phyloP scores from a whole-genome alignment of 2,113 vertebrate genomes.

The Laticauda laticaudata region DNA sequence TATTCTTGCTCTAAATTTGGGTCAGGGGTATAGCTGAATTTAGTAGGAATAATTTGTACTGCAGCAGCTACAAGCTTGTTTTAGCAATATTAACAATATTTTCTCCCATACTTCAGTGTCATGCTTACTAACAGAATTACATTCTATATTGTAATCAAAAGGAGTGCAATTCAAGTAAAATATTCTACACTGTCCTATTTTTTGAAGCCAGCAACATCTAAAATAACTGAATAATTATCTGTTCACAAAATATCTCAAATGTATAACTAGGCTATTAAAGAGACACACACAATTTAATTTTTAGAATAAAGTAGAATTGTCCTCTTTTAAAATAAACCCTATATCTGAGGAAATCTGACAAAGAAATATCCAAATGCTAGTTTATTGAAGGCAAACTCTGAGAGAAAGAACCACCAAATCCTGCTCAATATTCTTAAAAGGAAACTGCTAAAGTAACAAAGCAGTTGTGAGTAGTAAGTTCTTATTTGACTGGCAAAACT shows the following conservation, averaged over 20 bases:
- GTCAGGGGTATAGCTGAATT: conserved; percentile 20
- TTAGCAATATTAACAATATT: background rate
- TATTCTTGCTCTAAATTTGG: conserved; percentile 26
- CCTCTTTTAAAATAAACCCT: conserved; percentile 1
- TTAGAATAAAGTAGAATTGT: background rate
- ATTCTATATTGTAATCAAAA: conserved; percentile 29
- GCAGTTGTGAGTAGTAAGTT: background rate
- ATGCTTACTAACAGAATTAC: background rate
- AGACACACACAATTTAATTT: conserved; percentile 6
- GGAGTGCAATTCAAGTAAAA: conserved; percentile 33
- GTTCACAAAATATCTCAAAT: background rate
- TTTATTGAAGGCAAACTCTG: conserved; percentile 1
- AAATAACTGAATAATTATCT: background rate
- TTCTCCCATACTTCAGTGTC: conserved; percentile 15
- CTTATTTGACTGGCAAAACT: background rate
- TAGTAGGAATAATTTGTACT: conserved; percentile 1
- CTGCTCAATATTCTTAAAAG: background rate
- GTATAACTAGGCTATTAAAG: background rate
- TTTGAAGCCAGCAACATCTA: background rate
- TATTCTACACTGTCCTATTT: conserved; percentile 6
- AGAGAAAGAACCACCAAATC: background rate
- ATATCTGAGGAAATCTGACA: conserved; percentile 22
- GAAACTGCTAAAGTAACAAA: conserved; percentile 28
- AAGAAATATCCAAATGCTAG: background rate
- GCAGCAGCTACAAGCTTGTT: background rate